These are phyloP conservation scores for Zoanthus sansibaricus DNA, from an alignment of 92 coral and sea anemone genomes.

Conservation along the genomic window DNA sequence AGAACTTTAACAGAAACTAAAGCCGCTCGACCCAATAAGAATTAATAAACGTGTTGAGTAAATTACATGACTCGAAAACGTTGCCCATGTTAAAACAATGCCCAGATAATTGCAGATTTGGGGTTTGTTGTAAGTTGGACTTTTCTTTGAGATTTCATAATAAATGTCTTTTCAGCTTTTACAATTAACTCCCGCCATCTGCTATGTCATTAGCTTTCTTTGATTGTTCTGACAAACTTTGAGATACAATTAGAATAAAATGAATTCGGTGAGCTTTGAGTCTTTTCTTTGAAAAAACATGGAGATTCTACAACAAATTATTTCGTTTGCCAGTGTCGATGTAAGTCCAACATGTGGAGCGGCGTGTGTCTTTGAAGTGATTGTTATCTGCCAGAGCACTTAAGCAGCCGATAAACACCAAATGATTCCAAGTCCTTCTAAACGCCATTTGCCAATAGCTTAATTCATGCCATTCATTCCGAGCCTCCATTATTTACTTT, in stretches of 20 bases:
- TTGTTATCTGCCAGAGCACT: constrained; percentile 79
- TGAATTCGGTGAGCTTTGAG: constrained; percentile 34
- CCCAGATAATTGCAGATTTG: constrained; percentile 85
- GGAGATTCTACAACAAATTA: neutral
- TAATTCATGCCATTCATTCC: constrained; percentile 92
- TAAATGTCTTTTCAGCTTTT: constrained; percentile 44
- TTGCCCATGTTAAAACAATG: constrained; percentile 40
- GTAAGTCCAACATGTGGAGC: constrained; percentile 69
- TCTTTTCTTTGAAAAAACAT: neutral
- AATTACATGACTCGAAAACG: constrained; percentile 35
- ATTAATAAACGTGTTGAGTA: constrained; percentile 34
- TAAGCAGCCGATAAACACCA: constrained; percentile 93
- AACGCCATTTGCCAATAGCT: constrained; percentile 83
- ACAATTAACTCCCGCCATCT: constrained; percentile 69
- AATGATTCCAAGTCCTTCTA: constrained; percentile 78
- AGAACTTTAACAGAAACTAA: neutral
- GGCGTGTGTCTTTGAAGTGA: constrained; percentile 82
- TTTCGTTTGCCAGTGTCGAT: constrained; percentile 46
- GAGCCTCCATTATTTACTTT: constrained; percentile 84
- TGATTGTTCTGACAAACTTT: constrained; percentile 36
- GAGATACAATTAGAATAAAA: constrained; percentile 7
- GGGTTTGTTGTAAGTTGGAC: constrained; percentile 87
- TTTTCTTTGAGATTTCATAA: constrained; percentile 41
- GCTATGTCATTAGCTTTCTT: constrained; percentile 33
- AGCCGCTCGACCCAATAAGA: neutral